Conservation (phyloP, 2,888 invertebrate genomes). For the Entomobrya proxima region DNA sequence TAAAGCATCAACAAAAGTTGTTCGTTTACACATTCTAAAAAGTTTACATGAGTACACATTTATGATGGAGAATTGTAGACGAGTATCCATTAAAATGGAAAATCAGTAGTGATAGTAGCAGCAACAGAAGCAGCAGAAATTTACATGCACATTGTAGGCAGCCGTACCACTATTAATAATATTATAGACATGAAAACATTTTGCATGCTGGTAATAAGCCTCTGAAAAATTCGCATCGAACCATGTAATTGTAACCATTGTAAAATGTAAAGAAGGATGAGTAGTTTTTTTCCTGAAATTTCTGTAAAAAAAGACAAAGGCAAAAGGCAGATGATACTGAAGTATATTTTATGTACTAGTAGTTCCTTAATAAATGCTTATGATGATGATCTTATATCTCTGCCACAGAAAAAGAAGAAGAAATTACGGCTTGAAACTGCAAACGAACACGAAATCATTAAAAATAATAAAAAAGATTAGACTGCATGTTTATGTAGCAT, state of each 20-base stretch:
- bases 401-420: conserved; percentile 1
- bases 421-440: conserved; percentile 45
- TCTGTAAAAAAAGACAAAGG: neutral
- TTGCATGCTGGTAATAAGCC: conserved; percentile 63
- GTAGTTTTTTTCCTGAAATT: conserved; percentile 1
- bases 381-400: neutral
- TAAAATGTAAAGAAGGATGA: conserved; percentile 38
- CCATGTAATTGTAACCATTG: conserved; percentile 63
- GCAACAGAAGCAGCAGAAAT: neutral
- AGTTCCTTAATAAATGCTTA: neutral
- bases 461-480: conserved; percentile 50
- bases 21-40: conserved; percentile 59
- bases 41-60: conserved; percentile 38
- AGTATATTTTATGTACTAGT: neutral
- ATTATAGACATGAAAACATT: conserved; percentile 47
- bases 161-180: conserved; percentile 35
- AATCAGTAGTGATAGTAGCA: neutral
- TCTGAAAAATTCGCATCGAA: conserved; percentile 62
- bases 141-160: conserved; percentile 44
- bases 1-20: conserved; percentile 41
- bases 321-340: neutral
- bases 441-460: conserved; percentile 61
- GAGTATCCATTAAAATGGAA: neutral
- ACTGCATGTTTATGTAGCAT: conserved; percentile 31
- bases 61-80: neutral